A percentile compares a stretch with the other conserved stretches of the same genome.
These are phyloP conservation scores for Barypeithes pellucidus DNA, from an alignment of 2,888 invertebrate species.

Conservation along the genomic window DNA sequence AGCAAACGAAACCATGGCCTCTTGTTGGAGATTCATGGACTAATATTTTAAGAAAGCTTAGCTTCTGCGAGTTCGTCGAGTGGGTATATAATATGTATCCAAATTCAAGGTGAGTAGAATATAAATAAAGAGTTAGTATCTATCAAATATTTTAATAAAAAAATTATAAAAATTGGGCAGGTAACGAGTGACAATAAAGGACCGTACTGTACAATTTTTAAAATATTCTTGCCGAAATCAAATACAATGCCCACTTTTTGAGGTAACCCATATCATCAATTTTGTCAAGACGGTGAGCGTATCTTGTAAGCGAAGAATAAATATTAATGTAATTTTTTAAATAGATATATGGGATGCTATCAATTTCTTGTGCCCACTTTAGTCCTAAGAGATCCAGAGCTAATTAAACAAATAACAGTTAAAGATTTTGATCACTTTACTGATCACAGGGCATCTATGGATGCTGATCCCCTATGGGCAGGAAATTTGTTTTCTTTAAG, in stretches of 20 bases:
- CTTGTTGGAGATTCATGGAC: slow-evolving; percentile 55
- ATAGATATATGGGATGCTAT: slow-evolving; percentile 61
- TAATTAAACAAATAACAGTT: slow-evolving; percentile 75
- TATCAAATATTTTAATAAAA: too few relatives aligned
- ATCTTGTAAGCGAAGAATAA: too few relatives aligned
- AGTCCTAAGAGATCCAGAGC: slow-evolving; percentile 73
- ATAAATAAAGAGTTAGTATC: too few relatives aligned
- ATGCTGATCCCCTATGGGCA: slow-evolving; percentile 71
- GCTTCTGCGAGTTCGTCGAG: slow-evolving; percentile 51
- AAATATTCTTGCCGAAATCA: too few relatives aligned
- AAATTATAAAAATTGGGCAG: too few relatives aligned
- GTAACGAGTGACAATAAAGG: too few relatives aligned
- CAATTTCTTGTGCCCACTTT: slow-evolving; percentile 68
- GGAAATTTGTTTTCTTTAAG: slow-evolving; percentile 64
- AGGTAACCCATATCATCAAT: too few relatives aligned
- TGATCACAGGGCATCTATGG: slow-evolving; percentile 65
- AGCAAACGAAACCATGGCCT: slow-evolving; percentile 47
- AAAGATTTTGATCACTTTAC: slow-evolving; percentile 76
- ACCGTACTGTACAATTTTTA: too few relatives aligned
- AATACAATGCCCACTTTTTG: too few relatives aligned
- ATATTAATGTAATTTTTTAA: not conserved
- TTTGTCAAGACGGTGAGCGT: too few relatives aligned
- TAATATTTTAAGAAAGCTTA: slow-evolving; percentile 39
- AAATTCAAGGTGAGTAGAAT: slow-evolving; percentile 54
- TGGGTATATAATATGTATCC: slow-evolving; percentile 56